Evolutionary conservation across 2,797 vertebrate species (phyloP).

Genomic region (Sebastes hubbsi): DNA sequence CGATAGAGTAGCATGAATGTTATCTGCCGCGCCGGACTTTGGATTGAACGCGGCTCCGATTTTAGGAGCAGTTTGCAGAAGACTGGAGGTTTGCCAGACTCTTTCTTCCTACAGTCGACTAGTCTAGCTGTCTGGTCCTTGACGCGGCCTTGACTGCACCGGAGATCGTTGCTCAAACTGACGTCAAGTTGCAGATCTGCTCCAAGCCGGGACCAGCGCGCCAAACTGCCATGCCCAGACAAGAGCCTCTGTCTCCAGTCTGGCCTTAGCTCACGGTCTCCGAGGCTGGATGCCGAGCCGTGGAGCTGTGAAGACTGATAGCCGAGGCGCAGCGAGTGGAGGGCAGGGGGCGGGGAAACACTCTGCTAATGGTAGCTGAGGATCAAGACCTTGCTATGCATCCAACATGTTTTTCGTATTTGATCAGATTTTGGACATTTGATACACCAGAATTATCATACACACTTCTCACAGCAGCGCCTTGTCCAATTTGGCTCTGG

Average conservation of each 20-base stretch:
- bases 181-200: conserved; percentile 35
- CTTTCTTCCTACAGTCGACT: conserved; percentile 10
- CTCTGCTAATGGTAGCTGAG: conserved; percentile 8
- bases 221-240: conserved; percentile 28
- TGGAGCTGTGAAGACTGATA: conserved; percentile 19
- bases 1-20: conserved; percentile 54
- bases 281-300: conserved; percentile 3
- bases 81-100: conserved; percentile 46
- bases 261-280: conserved; percentile 10
- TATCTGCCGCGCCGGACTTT: conserved; percentile 51
- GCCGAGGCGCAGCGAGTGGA: neutral
- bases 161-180: conserved; percentile 18
- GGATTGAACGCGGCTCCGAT: conserved; percentile 20
- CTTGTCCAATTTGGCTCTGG: conserved; percentile 33
- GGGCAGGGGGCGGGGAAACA: neutral
- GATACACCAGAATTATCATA: conserved; percentile 21
- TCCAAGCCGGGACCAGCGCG: conserved; percentile 11
- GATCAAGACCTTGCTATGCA: neutral
- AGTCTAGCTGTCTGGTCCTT: conserved; percentile 43
- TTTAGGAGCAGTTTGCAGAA: conserved; percentile 36
- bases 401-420: conserved; percentile 13
- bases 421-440: conserved; percentile 18
- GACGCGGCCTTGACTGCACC: conserved; percentile 52
- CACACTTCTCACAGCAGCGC: neutral
- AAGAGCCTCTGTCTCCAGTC: conserved; percentile 30